These are phyloP conservation scores for Antennarius striatus DNA, from an alignment of 2,113 vertebrate genomes.

Conservation along the genomic window DNA sequence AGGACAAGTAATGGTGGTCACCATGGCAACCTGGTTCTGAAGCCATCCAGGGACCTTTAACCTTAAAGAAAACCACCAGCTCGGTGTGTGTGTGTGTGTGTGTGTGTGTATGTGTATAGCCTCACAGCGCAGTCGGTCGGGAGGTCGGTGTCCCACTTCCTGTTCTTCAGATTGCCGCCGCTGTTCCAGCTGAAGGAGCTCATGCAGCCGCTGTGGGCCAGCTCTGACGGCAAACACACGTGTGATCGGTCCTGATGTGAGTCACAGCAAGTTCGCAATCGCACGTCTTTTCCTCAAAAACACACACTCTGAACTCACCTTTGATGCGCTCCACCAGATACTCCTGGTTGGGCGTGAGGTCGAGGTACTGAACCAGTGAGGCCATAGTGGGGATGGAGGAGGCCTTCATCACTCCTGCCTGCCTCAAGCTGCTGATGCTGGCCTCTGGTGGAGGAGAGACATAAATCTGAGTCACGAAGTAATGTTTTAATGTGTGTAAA, in stretches of 20 bases:
- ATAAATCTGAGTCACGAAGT: background rate
- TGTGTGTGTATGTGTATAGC: conserved; percentile 18
- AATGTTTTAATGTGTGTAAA: no score
- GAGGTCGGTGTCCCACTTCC: conserved; percentile 96
- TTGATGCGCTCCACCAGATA: conserved; percentile 93
- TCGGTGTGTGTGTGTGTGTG: background rate
- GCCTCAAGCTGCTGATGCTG: conserved; percentile 94
- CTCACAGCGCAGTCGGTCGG: conserved; percentile 93
- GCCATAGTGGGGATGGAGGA: conserved; percentile 90
- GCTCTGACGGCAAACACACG: conserved; percentile 75
- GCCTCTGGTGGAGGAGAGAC: conserved; percentile 81
- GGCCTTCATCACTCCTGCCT: conserved; percentile 92
- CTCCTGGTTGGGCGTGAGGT: conserved; percentile 93
- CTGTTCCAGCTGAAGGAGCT: conserved; percentile 95
- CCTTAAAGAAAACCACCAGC: background rate
- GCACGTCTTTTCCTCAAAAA: background rate
- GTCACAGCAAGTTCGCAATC: no score
- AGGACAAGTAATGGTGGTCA: background rate
- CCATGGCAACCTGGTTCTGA: no score
- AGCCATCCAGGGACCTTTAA: no score
- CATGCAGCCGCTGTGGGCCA: conserved; percentile 97
- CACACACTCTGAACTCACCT: conserved; percentile 72
- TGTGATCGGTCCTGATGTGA: background rate
- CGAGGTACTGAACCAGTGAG: conserved; percentile 91
- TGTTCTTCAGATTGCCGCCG: conserved; percentile 90